Percentiles rank a stretch among this genome's conserved stretches.
Evolutionary conservation across 2,113 vertebrate genomes (phyloP).

Genomic region (Myotis brandtii): DNA sequence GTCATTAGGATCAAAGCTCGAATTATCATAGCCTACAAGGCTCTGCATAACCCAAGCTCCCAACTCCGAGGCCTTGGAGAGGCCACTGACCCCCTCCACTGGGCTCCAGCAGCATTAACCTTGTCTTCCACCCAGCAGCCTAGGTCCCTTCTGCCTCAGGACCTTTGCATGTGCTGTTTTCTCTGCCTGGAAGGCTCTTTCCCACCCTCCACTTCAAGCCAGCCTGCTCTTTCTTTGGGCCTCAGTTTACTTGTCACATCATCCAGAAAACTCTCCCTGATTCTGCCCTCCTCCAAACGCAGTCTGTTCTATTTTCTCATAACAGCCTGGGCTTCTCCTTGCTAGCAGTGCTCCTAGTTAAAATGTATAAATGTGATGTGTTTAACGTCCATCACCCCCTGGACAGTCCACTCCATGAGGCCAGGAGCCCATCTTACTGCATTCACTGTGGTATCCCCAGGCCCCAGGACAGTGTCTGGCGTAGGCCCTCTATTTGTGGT

Average conservation of each 20-base stretch:
- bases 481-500: neutral
- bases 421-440: neutral
- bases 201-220: neutral
- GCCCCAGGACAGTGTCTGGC: neutral
- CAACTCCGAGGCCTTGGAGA: neutral
- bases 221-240: neutral
- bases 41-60: neutral
- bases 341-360: neutral
- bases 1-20: constrained; percentile 41
- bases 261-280: neutral
- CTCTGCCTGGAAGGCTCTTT: neutral
- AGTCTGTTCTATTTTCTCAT: neutral
- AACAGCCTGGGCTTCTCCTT: neutral
- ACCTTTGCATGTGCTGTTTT: neutral
- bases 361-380: neutral
- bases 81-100: neutral
- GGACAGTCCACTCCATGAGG: neutral
- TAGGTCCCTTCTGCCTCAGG: neutral
- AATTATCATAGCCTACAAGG: neutral
- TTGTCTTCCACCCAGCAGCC: neutral
- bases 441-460: neutral
- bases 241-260: neutral
- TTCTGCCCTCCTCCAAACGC: neutral
- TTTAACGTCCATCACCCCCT: neutral
- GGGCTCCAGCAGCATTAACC: neutral